A percentile compares a stretch with the other conserved stretches of the same genome.
Evolutionary conservation across 2,113 vertebrate species (phyloP).

Genomic region (Phyllostomus hastatus): DNA sequence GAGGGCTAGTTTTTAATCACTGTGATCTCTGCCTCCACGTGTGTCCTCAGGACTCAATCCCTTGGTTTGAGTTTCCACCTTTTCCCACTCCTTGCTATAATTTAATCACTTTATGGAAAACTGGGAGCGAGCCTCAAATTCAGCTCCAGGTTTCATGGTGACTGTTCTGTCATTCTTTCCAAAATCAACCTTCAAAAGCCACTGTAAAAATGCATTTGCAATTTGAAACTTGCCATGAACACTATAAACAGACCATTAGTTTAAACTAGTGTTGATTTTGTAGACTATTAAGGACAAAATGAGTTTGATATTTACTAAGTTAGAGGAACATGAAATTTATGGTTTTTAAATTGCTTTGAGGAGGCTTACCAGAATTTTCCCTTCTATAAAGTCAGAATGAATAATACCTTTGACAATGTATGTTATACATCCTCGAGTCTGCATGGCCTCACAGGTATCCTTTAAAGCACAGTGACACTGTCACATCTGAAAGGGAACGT

Average conservation of each 20-base stretch:
- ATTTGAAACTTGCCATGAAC: constrained; percentile 52
- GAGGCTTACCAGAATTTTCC: constrained; percentile 65
- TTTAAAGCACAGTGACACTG: neutral
- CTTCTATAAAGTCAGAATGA: constrained; percentile 56
- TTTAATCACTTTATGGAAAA: constrained; percentile 50
- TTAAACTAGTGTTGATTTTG: constrained; percentile 67
- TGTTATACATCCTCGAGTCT: constrained; percentile 8
- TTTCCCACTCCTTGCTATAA: neutral
- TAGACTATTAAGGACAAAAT: constrained; percentile 64
- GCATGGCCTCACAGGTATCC: neutral
- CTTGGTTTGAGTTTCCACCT: neutral
- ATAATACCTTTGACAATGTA: constrained; percentile 47
- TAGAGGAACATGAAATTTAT: constrained; percentile 50
- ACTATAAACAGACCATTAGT: constrained; percentile 63
- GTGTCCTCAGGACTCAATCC: neutral
- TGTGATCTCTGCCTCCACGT: neutral
- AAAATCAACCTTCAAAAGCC: constrained; percentile 54
- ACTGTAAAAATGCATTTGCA: constrained; percentile 50
- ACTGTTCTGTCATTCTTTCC: constrained; percentile 61
- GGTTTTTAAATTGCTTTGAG: constrained; percentile 56
- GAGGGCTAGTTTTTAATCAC: neutral
- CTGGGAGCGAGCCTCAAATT: neutral
- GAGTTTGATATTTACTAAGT: constrained; percentile 67
- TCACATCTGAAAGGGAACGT: neutral
- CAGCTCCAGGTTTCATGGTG: neutral